Percentiles rank a stretch among this genome's conserved stretches.
Conservation (phyloP, 2,113 vertebrate genomes). For the Heterotilapia buettikoferi region DNA sequence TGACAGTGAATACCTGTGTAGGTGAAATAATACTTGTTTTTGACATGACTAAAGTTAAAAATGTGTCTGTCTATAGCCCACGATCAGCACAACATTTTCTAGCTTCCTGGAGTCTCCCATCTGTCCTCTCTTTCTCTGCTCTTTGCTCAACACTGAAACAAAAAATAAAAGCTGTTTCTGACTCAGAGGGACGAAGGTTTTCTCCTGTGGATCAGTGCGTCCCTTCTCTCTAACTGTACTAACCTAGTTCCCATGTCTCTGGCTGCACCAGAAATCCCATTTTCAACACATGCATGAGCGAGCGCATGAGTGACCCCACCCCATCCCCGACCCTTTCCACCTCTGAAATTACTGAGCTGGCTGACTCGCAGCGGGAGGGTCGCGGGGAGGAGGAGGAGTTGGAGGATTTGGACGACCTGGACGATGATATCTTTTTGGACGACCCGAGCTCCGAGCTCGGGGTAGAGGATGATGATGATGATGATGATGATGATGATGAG, state of each 20-base stretch:
- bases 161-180: neutral
- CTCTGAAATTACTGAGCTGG: constrained; percentile 96
- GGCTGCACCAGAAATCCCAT: constrained; percentile 96
- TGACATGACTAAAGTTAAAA: neutral
- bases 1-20: neutral
- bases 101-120: neutral
- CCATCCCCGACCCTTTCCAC: constrained; percentile 96
- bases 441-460: constrained; percentile 80
- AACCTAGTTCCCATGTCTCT: constrained; percentile 90
- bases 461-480: constrained; percentile 66
- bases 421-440: constrained; percentile 91
- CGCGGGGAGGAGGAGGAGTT: constrained; percentile 84
- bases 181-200: neutral
- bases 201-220: constrained; percentile 20
- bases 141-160: neutral
- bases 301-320: constrained; percentile 96
- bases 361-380: constrained; percentile 87
- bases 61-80: neutral
- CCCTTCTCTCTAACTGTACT: constrained; percentile 71
- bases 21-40: neutral
- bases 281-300: constrained; percentile 99
- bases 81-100: neutral
- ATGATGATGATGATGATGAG: constrained; percentile 72
- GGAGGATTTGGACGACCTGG: constrained; percentile 76
- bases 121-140: neutral